Percentiles rank a stretch among this genome's conserved stretches.
Conservation (phyloP, 2,113 vertebrate species). For the Notarius quadriscutis region DNA sequence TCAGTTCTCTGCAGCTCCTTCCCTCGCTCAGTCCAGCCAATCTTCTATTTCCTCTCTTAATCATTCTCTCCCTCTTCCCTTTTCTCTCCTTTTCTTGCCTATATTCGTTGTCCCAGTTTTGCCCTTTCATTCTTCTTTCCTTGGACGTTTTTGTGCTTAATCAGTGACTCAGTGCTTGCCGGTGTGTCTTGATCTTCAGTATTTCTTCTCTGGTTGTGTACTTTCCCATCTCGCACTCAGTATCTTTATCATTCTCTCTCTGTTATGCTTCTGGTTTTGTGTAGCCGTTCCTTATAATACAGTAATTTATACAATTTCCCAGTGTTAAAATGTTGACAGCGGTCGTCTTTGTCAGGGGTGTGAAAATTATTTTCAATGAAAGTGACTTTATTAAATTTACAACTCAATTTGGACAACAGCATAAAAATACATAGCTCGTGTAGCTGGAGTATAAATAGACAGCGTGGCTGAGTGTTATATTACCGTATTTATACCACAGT, state of each 20-base stretch:
- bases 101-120: not conserved
- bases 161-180: not conserved
- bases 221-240: not conserved
- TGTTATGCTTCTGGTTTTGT: not conserved
- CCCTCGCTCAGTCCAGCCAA: not conserved
- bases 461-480: no score
- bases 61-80: conserved; percentile 11
- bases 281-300: no score
- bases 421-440: not conserved
- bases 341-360: not conserved
- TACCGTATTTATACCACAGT: no score
- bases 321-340: not conserved
- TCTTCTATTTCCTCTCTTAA: not conserved
- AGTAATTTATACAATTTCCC: not conserved
- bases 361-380: not conserved
- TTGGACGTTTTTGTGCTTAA: conserved; percentile 5
- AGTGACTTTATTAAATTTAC: not conserved
- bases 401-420: not conserved
- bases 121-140: conserved; percentile 9
- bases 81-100: not conserved
- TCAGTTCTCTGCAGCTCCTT: conserved; percentile 2
- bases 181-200: not conserved
- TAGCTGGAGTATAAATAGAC: no score
- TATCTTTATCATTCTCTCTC: not conserved
- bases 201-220: not conserved